Percentiles rank a stretch among this genome's conserved stretches.
Conservation (phyloP, 35 echinoderm and acorn worm genomes). For the Heliocidaris tuberculata region DNA sequence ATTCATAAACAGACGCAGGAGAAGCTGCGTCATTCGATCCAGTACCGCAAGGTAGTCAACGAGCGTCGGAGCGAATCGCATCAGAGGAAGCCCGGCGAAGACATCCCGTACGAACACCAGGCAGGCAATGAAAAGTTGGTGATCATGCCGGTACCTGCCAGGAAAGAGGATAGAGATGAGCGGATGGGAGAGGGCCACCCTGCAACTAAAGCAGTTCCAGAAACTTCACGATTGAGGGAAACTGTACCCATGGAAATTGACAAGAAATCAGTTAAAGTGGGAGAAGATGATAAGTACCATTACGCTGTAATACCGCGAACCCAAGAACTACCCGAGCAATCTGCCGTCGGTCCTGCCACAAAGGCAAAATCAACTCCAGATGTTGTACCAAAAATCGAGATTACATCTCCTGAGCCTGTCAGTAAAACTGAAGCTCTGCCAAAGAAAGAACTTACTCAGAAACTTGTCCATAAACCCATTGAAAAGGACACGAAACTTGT, state of each 20-base stretch:
- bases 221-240: neutral
- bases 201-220: neutral
- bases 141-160: neutral
- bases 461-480: neutral
- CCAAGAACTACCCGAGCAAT: neutral
- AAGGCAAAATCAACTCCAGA: neutral
- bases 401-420: neutral
- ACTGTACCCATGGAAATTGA: neutral
- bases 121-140: neutral
- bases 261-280: neutral
- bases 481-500: neutral
- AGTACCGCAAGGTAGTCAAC: constrained; percentile 23
- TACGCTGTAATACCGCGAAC: neutral
- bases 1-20: constrained; percentile 40
- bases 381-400: neutral
- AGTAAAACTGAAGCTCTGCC: neutral
- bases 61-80: constrained; percentile 16
- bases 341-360: neutral
- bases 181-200: neutral
- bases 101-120: neutral
- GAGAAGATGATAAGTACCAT: neutral
- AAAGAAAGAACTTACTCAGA: neutral
- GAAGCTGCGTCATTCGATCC: neutral
- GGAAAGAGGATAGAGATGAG: neutral
- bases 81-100: neutral